phyloP scores from a whole-genome alignment of 2,888 invertebrate species.

The Drosophila stalkeri region DNA sequence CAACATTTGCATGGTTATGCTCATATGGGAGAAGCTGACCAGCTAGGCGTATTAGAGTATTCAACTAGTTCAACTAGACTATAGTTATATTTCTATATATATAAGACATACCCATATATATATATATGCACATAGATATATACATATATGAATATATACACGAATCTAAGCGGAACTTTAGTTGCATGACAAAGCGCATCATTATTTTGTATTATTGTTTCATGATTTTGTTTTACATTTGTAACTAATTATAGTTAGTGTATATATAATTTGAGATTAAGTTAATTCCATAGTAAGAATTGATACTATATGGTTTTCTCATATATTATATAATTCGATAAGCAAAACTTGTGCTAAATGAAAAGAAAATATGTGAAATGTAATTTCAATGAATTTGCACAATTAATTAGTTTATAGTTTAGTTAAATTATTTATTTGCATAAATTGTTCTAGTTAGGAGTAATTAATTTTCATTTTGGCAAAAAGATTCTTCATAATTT shows the following conservation, averaged over 20 bases:
- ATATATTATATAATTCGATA: constrained; percentile 21
- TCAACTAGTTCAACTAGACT: constrained; percentile 40
- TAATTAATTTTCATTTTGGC: constrained; percentile 77
- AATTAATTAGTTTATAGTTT: constrained; percentile 66
- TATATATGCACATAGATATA: neutral
- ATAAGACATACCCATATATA: neutral
- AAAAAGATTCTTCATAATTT: constrained; percentile 84
- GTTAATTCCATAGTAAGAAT: constrained; percentile 65
- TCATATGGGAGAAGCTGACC: constrained; percentile 98
- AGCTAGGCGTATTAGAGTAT: constrained; percentile 84
- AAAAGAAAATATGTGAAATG: constrained; percentile 40
- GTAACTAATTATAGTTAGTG: constrained; percentile 43
- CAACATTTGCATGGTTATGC: constrained; percentile 98
- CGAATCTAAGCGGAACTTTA: constrained; percentile 52
- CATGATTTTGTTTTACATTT: constrained; percentile 24
- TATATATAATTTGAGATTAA: constrained; percentile 46
- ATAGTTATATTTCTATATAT: constrained; percentile 17
- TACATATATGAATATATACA: constrained; percentile 20
- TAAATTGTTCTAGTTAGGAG: constrained; percentile 41
- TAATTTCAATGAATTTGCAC: constrained; percentile 56
- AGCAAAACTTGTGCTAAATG: constrained; percentile 31
- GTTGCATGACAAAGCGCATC: constrained; percentile 56
- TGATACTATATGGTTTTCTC: constrained; percentile 15
- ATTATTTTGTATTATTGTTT: constrained; percentile 37
- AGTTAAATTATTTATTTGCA: constrained; percentile 76